Evolutionary conservation across 2,113 vertebrate species (phyloP).

Genomic region (Melanocharis versteri): DNA sequence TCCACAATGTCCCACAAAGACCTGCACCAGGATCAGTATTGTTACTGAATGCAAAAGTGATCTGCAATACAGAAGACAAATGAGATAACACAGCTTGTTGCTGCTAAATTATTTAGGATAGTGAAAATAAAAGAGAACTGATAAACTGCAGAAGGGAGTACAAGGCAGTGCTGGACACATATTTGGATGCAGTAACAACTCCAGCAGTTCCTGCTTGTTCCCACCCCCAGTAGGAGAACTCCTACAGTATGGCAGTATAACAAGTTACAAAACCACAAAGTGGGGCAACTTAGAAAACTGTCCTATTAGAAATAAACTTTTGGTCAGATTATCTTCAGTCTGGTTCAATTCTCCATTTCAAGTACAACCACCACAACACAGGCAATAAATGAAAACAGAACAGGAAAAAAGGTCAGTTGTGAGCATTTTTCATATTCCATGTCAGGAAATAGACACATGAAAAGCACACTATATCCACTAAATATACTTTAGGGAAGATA

Average conservation of each 20-base stretch:
- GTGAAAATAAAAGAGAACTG: neutral
- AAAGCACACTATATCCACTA: neutral
- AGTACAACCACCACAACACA: neutral
- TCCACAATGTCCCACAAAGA: neutral
- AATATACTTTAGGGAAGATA: no score
- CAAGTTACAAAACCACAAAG: accelerated
- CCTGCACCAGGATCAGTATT: neutral
- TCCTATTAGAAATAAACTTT: neutral
- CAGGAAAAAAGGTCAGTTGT: neutral
- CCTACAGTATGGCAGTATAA: accelerated
- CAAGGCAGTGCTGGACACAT: neutral
- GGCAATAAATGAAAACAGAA: neutral
- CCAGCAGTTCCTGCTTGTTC: neutral
- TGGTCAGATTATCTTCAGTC: neutral
- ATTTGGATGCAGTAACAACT: neutral
- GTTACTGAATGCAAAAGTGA: neutral
- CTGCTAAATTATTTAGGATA: neutral
- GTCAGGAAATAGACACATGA: neutral
- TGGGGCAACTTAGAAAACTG: neutral
- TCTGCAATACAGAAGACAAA: neutral
- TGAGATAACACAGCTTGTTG: neutral
- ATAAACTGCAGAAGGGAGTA: neutral
- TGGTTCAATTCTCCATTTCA: neutral
- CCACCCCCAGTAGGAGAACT: neutral
- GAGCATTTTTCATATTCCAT: neutral